Base-by-base conservation (phyloP, 2,113 vertebrate species). In the Solenodon paradoxus region DNA sequence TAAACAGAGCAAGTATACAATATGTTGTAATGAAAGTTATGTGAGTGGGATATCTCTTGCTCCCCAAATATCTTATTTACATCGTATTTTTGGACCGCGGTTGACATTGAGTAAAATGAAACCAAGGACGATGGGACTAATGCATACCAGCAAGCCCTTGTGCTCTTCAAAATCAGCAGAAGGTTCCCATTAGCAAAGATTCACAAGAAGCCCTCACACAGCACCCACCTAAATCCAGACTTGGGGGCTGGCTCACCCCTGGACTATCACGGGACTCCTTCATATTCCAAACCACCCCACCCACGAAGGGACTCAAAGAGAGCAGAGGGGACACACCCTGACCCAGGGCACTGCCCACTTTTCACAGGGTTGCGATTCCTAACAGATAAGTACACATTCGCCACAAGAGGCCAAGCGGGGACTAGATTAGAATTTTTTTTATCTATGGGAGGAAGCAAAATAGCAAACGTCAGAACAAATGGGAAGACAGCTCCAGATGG, bases 361-460 rank as follows among this genome's bases (percentile, higher is more conserved):
- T 35, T 66, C 77, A 47, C 30, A 59, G 38, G n/a, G 47, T 30
- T 81, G 32, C 0, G 0, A n/a, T 42, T 61, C 55, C 68, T 77
- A 38, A 84, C 64, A 53, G 51, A 86, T 57, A 69, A 38, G 0
- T 19, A 22, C n/a, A 57, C 77, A 66, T 74, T 85, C 79, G 59
- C 82, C 11, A 2, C 20, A 63, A 40, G 59, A 74, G 40, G 75
- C 13, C 79, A 63, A 59, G 38, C 53, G 83, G 75, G 64, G 38
- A 51, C 68, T 28, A n/a, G 38, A 28, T 45, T 92, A 69, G 87
- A 84, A 96, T 87, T 83, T 17, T 95, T 51, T 88, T 82, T 42
- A 89, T 74, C 69, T 35, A 32, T 0, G 22, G 74, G 8, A 93
- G 10, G 63, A 89, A 92, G 38, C 16, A 55, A 77, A 82, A 28